Percentiles rank a stretch among this genome's conserved stretches.
phyloP scores from a whole-genome alignment of 2,888 invertebrate genomes.

The Neocrepidodera transversa region DNA sequence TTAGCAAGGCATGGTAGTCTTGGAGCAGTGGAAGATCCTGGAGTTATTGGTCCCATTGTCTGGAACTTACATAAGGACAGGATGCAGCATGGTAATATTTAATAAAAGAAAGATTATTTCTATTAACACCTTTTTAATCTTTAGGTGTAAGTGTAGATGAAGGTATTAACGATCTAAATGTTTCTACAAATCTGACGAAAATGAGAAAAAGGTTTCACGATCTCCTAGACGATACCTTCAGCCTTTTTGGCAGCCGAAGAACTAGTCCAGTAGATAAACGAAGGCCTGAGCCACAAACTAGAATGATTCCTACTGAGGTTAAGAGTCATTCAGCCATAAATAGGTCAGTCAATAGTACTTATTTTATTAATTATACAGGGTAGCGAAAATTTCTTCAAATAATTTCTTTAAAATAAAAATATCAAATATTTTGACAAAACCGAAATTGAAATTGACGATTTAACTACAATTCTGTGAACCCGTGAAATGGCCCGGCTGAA shows the following conservation, averaged over 20 bases:
- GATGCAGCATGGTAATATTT: conserved; percentile 66
- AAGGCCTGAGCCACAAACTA: conserved; percentile 34
- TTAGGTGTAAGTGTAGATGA: conserved; percentile 56
- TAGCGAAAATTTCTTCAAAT: too few species aligned
- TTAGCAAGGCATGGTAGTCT: conserved; percentile 74
- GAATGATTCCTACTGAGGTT: conserved; percentile 51
- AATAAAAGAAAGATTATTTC: too few species aligned
- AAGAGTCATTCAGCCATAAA: conserved; percentile 57
- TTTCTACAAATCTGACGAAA: conserved; percentile 64
- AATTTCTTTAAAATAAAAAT: too few species aligned
- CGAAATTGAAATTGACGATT: too few species aligned
- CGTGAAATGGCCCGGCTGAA: too few species aligned
- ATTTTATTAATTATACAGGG: too few species aligned
- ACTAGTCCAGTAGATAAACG: conserved; percentile 60
- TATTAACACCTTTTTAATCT: conserved; percentile 14
- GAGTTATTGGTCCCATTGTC: conserved; percentile 82
- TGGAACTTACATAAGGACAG: conserved; percentile 82
- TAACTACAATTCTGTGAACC: too few species aligned
- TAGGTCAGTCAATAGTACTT: conserved; percentile 37
- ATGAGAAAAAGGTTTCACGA: conserved; percentile 79
- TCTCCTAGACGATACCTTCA: conserved; percentile 80
- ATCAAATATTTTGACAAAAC: too few species aligned
- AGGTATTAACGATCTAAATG: conserved; percentile 54
- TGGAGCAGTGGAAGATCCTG: conserved; percentile 75
- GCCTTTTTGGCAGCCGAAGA: conserved; percentile 73